A percentile compares a stretch with the other conserved stretches of the same genome.
Conservation (phyloP, 2,888 invertebrate species). For the Mesopsocus fuscifrons region DNA sequence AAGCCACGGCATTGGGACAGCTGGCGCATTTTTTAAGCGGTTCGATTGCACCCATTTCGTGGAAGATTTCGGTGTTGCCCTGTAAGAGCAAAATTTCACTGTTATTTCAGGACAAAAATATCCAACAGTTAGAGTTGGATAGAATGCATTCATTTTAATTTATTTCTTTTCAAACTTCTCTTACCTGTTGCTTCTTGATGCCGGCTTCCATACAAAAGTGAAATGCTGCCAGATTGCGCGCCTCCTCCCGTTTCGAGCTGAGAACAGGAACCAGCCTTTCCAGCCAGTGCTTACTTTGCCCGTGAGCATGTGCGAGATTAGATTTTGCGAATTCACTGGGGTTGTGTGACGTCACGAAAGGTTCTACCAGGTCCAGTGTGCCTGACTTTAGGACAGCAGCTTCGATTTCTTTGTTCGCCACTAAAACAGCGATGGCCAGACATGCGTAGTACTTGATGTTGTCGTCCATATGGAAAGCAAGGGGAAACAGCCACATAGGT, state of each 20-base stretch:
- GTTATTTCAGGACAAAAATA: too few relatives aligned
- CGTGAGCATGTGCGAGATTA: slow-evolving; percentile 82
- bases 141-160: too few relatives aligned
- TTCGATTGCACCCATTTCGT: slow-evolving; percentile 87
- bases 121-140: too few relatives aligned
- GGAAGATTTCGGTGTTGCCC: slow-evolving; percentile 76
- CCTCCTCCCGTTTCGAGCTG: slow-evolving; percentile 87
- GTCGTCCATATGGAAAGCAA: slow-evolving; percentile 92
- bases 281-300: slow-evolving; percentile 90
- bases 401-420: slow-evolving; percentile 95
- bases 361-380: slow-evolving; percentile 91
- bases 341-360: slow-evolving; percentile 85
- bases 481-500: slow-evolving; percentile 91
- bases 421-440: slow-evolving; percentile 87
- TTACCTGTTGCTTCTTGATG: slow-evolving; percentile 85
- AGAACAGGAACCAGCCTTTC: slow-evolving; percentile 82
- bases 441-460: slow-evolving; percentile 98
- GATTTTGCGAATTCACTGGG: slow-evolving; percentile 89
- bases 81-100: too few relatives aligned
- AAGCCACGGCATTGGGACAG: slow-evolving; percentile 93
- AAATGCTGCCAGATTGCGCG: slow-evolving; percentile 89
- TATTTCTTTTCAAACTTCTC: too few relatives aligned
- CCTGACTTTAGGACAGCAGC: slow-evolving; percentile 90
- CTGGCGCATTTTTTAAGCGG: slow-evolving; percentile 91
- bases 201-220: slow-evolving; percentile 99